Evolutionary conservation across 2,113 vertebrate species (phyloP).

Genomic region (Zapornia atra): DNA sequence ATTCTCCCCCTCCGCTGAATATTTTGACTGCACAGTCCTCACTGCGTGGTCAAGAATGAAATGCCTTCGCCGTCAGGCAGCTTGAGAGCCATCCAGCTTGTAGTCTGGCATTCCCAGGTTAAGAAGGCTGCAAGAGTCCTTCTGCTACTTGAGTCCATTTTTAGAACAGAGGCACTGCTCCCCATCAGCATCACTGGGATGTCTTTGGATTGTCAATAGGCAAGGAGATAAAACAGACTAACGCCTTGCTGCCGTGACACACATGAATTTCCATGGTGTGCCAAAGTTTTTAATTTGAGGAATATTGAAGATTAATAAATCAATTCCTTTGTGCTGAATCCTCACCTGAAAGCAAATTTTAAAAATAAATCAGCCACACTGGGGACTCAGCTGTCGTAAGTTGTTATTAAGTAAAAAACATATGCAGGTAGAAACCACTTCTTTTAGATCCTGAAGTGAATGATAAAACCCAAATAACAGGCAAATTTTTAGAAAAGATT

Average conservation of each 20-base stretch:
- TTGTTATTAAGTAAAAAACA: background rate
- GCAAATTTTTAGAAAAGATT: background rate
- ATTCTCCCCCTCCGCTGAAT: background rate
- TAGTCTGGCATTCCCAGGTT: background rate
- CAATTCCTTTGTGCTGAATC: background rate
- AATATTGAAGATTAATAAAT: background rate
- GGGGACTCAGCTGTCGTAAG: background rate
- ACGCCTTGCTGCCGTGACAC: background rate
- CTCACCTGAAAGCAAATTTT: background rate
- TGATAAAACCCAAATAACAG: background rate
- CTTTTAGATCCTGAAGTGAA: background rate
- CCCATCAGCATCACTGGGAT: background rate
- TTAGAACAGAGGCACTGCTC: slow-evolving; percentile 50
- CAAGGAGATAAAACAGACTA: background rate
- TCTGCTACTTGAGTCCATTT: slow-evolving; percentile 25
- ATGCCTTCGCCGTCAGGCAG: background rate
- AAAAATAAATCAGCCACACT: background rate
- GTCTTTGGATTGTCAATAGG: background rate
- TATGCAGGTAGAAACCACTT: background rate
- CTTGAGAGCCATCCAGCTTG: background rate
- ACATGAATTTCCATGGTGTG: background rate
- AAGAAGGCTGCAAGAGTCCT: background rate
- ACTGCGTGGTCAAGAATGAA: background rate
- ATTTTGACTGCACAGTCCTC: background rate
- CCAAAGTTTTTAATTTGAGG: background rate